These are phyloP conservation scores for Lacanobia oleracea DNA, from an alignment of 2,888 invertebrate species.

Conservation along the genomic window DNA sequence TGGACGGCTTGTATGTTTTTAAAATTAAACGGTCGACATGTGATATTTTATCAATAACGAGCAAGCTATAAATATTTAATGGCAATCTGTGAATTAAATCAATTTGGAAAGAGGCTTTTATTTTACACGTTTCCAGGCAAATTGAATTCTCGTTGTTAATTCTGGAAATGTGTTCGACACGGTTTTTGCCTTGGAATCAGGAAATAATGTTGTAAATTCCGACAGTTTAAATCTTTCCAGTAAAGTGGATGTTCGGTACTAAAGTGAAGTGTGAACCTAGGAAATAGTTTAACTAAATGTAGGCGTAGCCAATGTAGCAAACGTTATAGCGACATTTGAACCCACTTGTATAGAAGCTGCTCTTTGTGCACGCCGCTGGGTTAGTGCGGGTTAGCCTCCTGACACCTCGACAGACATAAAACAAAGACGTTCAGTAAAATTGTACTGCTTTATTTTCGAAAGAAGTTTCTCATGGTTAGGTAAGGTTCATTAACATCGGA, in stretches of 20 bases:
- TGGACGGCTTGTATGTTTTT: conserved; percentile 64
- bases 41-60: conserved; percentile 63
- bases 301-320: conserved; percentile 34
- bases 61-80: conserved; percentile 56
- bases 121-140: conserved; percentile 20
- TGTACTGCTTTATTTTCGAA: conserved; percentile 21
- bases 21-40: conserved; percentile 53
- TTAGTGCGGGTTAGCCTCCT: conserved; percentile 8
- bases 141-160: neutral
- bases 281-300: conserved; percentile 39
- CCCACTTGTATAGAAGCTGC: conserved; percentile 23
- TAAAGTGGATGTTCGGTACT: conserved; percentile 20
- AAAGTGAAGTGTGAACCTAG: conserved; percentile 30
- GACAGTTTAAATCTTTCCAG: conserved; percentile 4
- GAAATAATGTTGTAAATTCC: conserved; percentile 29
- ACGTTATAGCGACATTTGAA: conserved; percentile 47
- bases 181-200: conserved; percentile 4
- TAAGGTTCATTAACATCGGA: neutral
- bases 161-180: neutral
- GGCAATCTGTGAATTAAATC: conserved; percentile 38
- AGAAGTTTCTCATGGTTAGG: neutral
- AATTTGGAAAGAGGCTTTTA: conserved; percentile 35
- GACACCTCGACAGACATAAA: conserved; percentile 30
- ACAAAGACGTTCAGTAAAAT: conserved; percentile 14
- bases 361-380: conserved; percentile 39